Evolutionary conservation across 2,113 vertebrate species (phyloP), one percentile per base, ranked within the genome.

Genomic region (Oceanodroma tethys): DNA sequence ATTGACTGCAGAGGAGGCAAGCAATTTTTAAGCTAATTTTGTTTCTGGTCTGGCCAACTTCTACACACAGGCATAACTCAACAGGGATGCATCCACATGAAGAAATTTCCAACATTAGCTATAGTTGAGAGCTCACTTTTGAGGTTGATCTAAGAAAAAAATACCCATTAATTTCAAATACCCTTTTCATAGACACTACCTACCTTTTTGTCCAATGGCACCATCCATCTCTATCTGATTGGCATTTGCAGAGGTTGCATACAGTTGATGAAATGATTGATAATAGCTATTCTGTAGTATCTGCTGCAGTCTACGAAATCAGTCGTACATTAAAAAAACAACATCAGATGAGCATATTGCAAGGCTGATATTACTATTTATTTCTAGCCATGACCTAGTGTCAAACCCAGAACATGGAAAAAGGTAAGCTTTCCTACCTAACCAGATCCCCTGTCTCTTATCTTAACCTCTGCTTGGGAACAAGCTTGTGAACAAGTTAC

Each of bases 301-400:
- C 26, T 89, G 25, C 32, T 71, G 16, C 23, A 91, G 30, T 70
- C 36, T 76, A 63, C 12, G 15, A 47, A 86, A 80, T 66, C 26
- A 65, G 13, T 42, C 2, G 1, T 32, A 32, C 7, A 11, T 40
- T 34, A 43, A 76, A 73, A 89, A 55, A 9, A 14, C 1, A 40
- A 11, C 7, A 81, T 5, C 0, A 1, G 3, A 52, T 56, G 26
- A 74, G 5, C 5, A 13, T 16, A 7, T 30, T 21, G 27, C 30
- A 84, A 40, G 50, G 16, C 10, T 66, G 27, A 43, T 82, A 73
- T 7, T 88, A 7, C 8, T 66, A 9, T 42, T 60, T 82, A 68
- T 84, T 84, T 78, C 60, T 62, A 53, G 7, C 14, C 32, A 48
- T 66, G 40, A 73, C 34, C 9, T 68, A 19, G 4, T 48, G 21